Percentiles rank a stretch among this genome's conserved stretches.
Evolutionary conservation across 2,797 vertebrate species (phyloP).

Genomic region (Taeniopygia guttata): DNA sequence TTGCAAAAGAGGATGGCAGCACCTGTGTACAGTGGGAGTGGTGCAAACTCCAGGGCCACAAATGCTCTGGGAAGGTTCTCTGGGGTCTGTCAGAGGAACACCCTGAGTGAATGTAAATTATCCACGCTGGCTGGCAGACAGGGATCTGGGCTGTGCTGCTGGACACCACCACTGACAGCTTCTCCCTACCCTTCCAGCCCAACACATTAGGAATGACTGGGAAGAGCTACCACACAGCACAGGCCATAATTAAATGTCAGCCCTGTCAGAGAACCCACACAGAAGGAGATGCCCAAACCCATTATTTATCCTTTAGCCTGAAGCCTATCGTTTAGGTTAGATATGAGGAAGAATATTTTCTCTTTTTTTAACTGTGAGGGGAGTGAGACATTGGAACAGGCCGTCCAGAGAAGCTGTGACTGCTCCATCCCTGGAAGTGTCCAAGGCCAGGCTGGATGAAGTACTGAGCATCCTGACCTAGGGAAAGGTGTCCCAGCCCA

Average conservation of each 20-base stretch:
- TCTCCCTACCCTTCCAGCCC: not conserved
- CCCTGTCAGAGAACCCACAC: not conserved
- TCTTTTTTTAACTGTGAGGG: not conserved
- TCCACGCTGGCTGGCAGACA: not conserved
- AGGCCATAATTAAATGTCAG: not conserved
- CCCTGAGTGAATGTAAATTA: not conserved
- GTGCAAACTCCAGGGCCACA: not conserved
- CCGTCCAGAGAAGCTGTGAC: not conserved
- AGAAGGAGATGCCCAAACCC: not conserved
- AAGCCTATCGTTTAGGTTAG: not conserved
- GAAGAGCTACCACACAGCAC: not conserved
- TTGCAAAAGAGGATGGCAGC: not conserved
- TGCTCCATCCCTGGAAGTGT: not conserved
- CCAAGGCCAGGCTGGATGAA: not conserved
- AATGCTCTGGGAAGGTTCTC: not conserved
- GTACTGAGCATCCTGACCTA: not conserved
- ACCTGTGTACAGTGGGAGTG: not conserved
- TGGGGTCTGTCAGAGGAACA: conserved; percentile 10
- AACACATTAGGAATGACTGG: not conserved
- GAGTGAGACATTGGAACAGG: not conserved
- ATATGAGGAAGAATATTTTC: not conserved
- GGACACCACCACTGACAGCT: not conserved
- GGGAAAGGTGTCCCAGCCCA: too few relatives aligned
- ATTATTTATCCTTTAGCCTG: not conserved
- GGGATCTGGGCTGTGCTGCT: not conserved